Base-by-base conservation (phyloP, 2,113 vertebrate species). In the Neoarius graeffei region DNA sequence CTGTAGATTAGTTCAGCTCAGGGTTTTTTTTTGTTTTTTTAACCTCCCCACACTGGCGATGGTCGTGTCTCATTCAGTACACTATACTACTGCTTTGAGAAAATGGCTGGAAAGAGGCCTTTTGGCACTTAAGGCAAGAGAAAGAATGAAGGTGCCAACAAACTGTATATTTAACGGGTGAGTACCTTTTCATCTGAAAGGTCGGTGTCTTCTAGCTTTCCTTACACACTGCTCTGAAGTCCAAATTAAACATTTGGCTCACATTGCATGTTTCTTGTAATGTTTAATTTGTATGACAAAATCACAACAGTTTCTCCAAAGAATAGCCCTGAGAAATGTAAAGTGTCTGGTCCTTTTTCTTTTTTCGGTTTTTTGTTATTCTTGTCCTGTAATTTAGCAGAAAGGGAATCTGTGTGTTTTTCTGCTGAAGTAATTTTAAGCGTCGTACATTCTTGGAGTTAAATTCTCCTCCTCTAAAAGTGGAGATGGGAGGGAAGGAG, bases 121-220 rank as follows among this genome's bases (percentile, higher is more conserved):
- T 66, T 59, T 77, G 56, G 10, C 71, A 80, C 19, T 23, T 19
- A 69, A 56, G 8, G 23, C 20, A 42, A 69, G 57, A 23, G 25
- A 17, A 15, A 14, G 3, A 71, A 23, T 2, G 27, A 67, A 79
- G 17, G 35, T 85, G 85, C 59, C 67, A 48, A 19, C 35, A 73
- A 59, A 54, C 73, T 76, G 27, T 86, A 73, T 84, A 84, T 86
- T 86, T 71, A 67, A 56, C 59, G n/a, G 62, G 80, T 57, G 35
- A 50, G 62, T n/a, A 73, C 69, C 83, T 56, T 23, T 87, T 76
- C 19, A 59, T 64, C 25, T n/a, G 15, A 81, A 60, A 27, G 85
- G 42, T 9, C 7, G 50, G 2, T 25, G 19, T 67, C 20, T 19
- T 81, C 77, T 27, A 71, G 23, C 67, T 57, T 57, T 23, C n/a